phyloP scores from a whole-genome alignment of 2,113 vertebrate species.

The Lipophrys pholis region DNA sequence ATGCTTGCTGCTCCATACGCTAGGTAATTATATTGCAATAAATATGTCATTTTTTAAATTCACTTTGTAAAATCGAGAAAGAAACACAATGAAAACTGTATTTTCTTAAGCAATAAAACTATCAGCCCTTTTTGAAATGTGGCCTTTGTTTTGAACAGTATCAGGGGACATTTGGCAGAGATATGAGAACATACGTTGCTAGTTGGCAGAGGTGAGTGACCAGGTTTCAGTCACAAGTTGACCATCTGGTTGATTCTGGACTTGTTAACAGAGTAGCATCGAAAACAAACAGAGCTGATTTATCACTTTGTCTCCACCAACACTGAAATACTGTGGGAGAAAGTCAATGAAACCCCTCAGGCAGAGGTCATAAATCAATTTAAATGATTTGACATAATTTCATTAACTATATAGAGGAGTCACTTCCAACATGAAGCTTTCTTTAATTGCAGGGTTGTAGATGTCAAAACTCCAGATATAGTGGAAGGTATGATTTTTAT shows the following conservation, averaged over 20 bases:
- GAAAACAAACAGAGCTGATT: constrained; percentile 32
- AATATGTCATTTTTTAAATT: too few relatives aligned
- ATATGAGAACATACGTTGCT: constrained; percentile 13
- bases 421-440: background rate
- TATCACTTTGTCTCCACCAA: constrained; percentile 9
- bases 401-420: background rate
- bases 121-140: background rate
- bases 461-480: background rate
- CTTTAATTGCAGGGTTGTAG: background rate
- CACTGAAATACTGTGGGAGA: background rate
- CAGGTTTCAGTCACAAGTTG: constrained; percentile 64
- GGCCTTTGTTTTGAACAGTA: constrained; percentile 22
- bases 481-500: constrained; percentile 12
- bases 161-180: constrained; percentile 51
- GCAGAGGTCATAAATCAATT: constrained; percentile 1
- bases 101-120: too few relatives aligned
- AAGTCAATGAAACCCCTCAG: background rate
- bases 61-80: too few relatives aligned
- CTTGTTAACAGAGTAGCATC: constrained; percentile 52
- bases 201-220: constrained; percentile 46
- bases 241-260: constrained; percentile 73
- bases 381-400: background rate
- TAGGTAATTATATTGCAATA: too few relatives aligned
- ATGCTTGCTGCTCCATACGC: too few relatives aligned
- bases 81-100: too few relatives aligned